phyloP scores from a whole-genome alignment of 2,888 invertebrate genomes.

The Drosophila prolongata region DNA sequence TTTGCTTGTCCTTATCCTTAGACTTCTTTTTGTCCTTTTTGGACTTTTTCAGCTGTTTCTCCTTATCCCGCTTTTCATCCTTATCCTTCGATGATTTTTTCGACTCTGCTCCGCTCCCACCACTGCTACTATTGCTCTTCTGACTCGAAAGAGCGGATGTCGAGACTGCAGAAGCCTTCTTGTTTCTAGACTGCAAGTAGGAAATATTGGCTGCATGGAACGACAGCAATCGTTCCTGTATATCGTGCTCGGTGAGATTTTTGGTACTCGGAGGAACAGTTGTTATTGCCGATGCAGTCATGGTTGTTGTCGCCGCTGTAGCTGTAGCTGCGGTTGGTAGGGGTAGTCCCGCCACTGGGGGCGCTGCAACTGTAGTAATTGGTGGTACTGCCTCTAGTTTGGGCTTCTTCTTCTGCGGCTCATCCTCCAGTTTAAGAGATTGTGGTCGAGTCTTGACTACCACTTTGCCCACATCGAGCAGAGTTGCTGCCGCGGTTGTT shows the following conservation, averaged over 20 bases:
- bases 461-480: slow-evolving; percentile 44
- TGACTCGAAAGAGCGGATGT: slow-evolving; percentile 21
- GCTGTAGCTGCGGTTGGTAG: slow-evolving; percentile 5
- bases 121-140: slow-evolving; percentile 39
- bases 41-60: slow-evolving; percentile 60
- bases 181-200: slow-evolving; percentile 87
- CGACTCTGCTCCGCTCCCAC: slow-evolving; percentile 11
- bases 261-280: slow-evolving; percentile 46
- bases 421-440: slow-evolving; percentile 58
- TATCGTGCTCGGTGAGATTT: slow-evolving; percentile 86
- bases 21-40: slow-evolving; percentile 71
- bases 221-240: slow-evolving; percentile 87
- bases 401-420: slow-evolving; percentile 70
- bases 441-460: slow-evolving; percentile 38
- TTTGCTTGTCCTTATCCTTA: slow-evolving; percentile 62
- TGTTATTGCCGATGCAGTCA: slow-evolving; percentile 2
- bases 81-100: slow-evolving; percentile 58
- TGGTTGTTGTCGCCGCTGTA: not conserved
- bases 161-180: slow-evolving; percentile 81
- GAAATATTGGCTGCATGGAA: slow-evolving; percentile 88
- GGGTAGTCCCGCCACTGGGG: slow-evolving; percentile 1
- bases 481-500: slow-evolving; percentile 12
- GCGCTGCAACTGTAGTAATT: slow-evolving; percentile 3
- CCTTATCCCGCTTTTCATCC: slow-evolving; percentile 61
- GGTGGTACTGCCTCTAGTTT: slow-evolving; percentile 54